Evolutionary conservation across 2,113 vertebrate species (phyloP), one percentile per base, ranked within the genome.

Genomic region (Suricata suricatta): DNA sequence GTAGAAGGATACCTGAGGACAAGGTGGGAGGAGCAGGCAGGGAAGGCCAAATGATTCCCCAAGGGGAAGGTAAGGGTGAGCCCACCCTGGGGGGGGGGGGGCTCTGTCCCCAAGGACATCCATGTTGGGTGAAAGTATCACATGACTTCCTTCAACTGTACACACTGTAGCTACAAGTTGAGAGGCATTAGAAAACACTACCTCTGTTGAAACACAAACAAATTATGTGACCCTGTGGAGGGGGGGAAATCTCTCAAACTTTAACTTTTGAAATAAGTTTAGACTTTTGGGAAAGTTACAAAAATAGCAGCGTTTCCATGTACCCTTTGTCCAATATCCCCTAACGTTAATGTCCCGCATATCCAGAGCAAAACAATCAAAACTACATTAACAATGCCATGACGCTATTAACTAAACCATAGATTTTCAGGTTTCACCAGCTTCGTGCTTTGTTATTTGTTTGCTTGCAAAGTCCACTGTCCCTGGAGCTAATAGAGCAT

Each of bases 1-100:
- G 99, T 99, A 98, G 98, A 93, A 96, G 64, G 2, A 33, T 0
- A 31, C 16, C 77, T 77, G 57, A 35, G 74, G 21, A 23, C 12
- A 5, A 86, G 25, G 81, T 21, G 60, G 76, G 47, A 63, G 31
- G n/a, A n/a, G 33, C 11, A 6, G 60, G 21, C 15, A 50, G n/a
- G 57, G n/a, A 72, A 29, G 54, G 33, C n/a, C 68, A 41, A 38
- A 54, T 13, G 66, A 19, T 29, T 16, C 38, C 72, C 66, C 57
- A 25, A 33, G 47, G 14, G 57, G 41, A 35, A 64, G 29, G 44
- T 8, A 57, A 64, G 68, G n/a, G 50, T 17, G 50, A 76, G 41
- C n/a, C 52, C 12, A 25, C 1, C 17, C 7, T 31, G 25, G 7
- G 71, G 41, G 41, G 71, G 41, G 41, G 41, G 64, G 35, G 2